Percentiles rank a stretch among this genome's conserved stretches.
These are phyloP conservation scores for Vulpes vulpes DNA, from an alignment of 2,113 vertebrate species.

Conservation along the genomic window DNA sequence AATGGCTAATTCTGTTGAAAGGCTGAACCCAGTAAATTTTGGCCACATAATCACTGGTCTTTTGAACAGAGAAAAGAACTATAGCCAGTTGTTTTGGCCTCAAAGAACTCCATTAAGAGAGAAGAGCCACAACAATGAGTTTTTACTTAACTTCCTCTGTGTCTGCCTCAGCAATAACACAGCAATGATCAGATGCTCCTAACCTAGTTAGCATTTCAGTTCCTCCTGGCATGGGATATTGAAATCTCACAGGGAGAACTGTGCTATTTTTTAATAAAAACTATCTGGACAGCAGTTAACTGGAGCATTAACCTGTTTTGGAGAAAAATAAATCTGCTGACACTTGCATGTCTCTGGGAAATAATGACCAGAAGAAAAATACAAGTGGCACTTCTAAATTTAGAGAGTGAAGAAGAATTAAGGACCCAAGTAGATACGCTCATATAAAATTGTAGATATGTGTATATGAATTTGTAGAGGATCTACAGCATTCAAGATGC, in stretches of 20 bases:
- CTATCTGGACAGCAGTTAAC: constrained; percentile 78
- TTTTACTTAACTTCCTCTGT: constrained; percentile 33
- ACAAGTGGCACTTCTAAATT: constrained; percentile 56
- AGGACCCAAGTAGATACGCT: not conserved
- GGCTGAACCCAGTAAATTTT: not conserved
- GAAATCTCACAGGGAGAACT: constrained; percentile 79
- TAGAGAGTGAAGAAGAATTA: constrained; percentile 30
- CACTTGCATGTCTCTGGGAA: constrained; percentile 58
- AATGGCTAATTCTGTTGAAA: constrained; percentile 1
- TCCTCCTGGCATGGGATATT: constrained; percentile 58
- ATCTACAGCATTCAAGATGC: not conserved
- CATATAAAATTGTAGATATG: not conserved
- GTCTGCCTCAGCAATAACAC: constrained; percentile 27
- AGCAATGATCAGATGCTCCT: constrained; percentile 16
- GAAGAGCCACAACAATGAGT: not conserved
- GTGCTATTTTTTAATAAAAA: constrained; percentile 81
- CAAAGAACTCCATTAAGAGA: constrained; percentile 26
- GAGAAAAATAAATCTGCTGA: constrained; percentile 77
- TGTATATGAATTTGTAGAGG: not conserved
- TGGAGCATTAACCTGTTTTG: constrained; percentile 76
- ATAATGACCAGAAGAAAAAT: constrained; percentile 53
- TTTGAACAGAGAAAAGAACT: not conserved
- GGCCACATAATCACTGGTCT: not conserved
- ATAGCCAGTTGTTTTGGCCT: not conserved
- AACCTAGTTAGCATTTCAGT: constrained; percentile 76